phyloP scores from a whole-genome alignment of 2,888 invertebrate genomes.

The Zygogramma bicolorata region DNA sequence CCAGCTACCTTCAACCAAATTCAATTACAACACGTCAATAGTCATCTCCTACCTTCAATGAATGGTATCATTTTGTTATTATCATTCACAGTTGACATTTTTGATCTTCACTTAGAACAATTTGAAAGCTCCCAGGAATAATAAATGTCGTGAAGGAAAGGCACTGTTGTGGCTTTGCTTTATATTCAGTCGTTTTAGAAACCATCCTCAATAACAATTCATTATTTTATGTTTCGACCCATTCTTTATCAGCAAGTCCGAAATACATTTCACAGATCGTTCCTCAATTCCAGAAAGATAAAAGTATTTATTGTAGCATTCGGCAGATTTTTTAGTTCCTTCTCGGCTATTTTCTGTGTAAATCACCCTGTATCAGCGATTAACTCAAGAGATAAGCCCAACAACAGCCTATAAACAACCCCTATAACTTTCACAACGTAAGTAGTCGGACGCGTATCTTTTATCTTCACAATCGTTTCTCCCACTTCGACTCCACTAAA shows the following conservation, averaged over 20 bases:
- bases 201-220: slow-evolving; percentile 6
- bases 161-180: too few species aligned
- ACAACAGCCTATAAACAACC: slow-evolving; percentile 40
- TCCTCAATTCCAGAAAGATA: slow-evolving; percentile 33
- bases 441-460: slow-evolving; percentile 28
- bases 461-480: slow-evolving; percentile 29
- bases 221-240: neutral
- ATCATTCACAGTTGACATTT: too few species aligned
- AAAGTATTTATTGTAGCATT: neutral
- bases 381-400: slow-evolving; percentile 26
- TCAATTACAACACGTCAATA: too few species aligned
- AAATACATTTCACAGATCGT: slow-evolving; percentile 34
- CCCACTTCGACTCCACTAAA: slow-evolving; percentile 24
- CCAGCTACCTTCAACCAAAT: too few species aligned
- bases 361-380: slow-evolving; percentile 42
- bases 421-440: slow-evolving; percentile 20
- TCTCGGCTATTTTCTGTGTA: slow-evolving; percentile 19
- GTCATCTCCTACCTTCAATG: too few species aligned
- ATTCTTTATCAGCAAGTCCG: slow-evolving; percentile 23
- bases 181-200: neutral
- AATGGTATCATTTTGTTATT: too few species aligned
- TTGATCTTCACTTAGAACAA: too few species aligned
- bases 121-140: too few species aligned
- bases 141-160: too few species aligned
- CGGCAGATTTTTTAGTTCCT: neutral